Evolutionary conservation across 2,888 invertebrate species (phyloP), one percentile per base, ranked within the genome.

Genomic region (Acleris cristana): DNA sequence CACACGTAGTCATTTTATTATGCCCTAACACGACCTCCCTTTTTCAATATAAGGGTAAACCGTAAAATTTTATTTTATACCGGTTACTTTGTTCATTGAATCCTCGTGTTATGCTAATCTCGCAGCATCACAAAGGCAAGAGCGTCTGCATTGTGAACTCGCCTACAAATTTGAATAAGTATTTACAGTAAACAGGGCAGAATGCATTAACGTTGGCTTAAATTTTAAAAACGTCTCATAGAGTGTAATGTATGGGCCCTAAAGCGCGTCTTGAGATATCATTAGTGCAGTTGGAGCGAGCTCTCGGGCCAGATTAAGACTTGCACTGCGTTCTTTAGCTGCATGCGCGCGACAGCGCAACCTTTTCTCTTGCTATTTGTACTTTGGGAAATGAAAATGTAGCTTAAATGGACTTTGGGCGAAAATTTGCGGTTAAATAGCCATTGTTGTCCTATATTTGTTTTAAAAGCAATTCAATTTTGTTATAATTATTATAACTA

Each of bases 181-280:
- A 91, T 88, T 88, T 88, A 90, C 88, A 86, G 87, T 87, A 86
- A 88, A 87, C 88, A 84, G 87, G 83, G 84, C 81, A 84, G 84
- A 88, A 90, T 84, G 86, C 92, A 90, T 91, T 91, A 91, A 82
- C 79, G 90, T 87, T 87, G 90, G 81, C 84, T 91, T 92, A 92
- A 90, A 92, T 92, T 92, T 89, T 88, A 90, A 92, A 92, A 92
- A 92, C 82, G 92, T 92, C 92, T 83, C 91, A 85, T 90, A 88
- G 84, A 92, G 85, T 85, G 90, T 90, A 88, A 92, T 91, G 85
- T 91, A 92, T 90, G 92, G 87, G 84, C 85, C 87, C 87, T 90
- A 90, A 91, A 90, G 86, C 83, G 88, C 83, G 83, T 87, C 89
- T 86, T 82, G 86, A 88, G 90, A 91, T 92, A 92, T 92, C 92